Evolutionary conservation across 2,797 vertebrate species (phyloP).

Genomic region (Myripristis jacobus): DNA sequence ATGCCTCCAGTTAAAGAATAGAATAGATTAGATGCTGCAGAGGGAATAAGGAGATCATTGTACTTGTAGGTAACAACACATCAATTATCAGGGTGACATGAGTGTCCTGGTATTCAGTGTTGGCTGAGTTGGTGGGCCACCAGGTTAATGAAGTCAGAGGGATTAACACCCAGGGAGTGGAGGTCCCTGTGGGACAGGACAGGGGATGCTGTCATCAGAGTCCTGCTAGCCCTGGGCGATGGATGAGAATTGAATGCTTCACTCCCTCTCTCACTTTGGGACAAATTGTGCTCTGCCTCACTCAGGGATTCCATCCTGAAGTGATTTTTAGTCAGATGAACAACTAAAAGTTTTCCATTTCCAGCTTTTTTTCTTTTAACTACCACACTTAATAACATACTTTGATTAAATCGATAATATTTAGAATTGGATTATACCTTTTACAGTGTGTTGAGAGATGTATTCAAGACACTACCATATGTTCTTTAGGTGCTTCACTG

Average conservation of each 20-base stretch:
- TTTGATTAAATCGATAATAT: background rate
- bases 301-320: conserved; percentile 17
- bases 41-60: conserved; percentile 82
- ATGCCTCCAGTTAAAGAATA: conserved; percentile 2
- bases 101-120: conserved; percentile 65
- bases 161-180: conserved; percentile 80
- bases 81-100: conserved; percentile 78
- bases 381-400: no score
- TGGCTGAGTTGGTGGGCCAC: conserved; percentile 61
- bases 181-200: conserved; percentile 66
- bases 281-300: conserved; percentile 64
- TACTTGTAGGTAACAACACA: conserved; percentile 77
- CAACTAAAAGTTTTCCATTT: background rate
- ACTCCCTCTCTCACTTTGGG: conserved; percentile 51
- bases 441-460: background rate
- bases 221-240: conserved; percentile 62
- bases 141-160: conserved; percentile 85
- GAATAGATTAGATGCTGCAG: conserved; percentile 19
- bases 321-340: conserved; percentile 15
- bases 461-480: conserved; percentile 2
- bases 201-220: conserved; percentile 75
- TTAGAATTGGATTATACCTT: background rate
- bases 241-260: conserved; percentile 49
- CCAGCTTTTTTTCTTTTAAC: background rate
- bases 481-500: conserved; percentile 22